phyloP scores from a whole-genome alignment of 2,888 invertebrate species.

The Sylvicola cinctus region DNA sequence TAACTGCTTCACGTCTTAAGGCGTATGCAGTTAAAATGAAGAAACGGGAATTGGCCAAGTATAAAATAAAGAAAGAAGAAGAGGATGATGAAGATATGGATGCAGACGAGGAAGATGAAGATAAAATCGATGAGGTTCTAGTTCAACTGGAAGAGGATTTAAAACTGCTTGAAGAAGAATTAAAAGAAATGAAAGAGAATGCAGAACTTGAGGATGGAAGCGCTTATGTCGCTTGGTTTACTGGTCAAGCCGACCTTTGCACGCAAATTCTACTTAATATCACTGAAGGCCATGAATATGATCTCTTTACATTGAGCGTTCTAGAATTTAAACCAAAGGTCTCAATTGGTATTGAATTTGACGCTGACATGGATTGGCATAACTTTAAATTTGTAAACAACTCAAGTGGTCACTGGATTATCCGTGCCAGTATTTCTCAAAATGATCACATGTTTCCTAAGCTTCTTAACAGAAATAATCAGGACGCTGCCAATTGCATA shows the following conservation, averaged over 20 bases:
- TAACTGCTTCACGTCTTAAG: conserved; percentile 11
- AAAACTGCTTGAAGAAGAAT: conserved; percentile 7
- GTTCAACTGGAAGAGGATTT: conserved; percentile 6
- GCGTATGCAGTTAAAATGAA: not conserved
- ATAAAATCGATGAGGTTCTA: not conserved
- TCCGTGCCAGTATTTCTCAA: conserved; percentile 11
- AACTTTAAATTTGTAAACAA: conserved; percentile 4
- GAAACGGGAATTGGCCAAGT: not conserved
- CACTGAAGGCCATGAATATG: conserved; percentile 7
- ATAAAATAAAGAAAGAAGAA: conserved; percentile 6
- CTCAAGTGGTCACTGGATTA: conserved; percentile 6
- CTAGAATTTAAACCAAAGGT: conserved; percentile 2
- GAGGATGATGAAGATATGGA: conserved; percentile 12
- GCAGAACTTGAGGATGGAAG: conserved; percentile 15
- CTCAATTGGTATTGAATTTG: not conserved
- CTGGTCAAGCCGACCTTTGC: conserved; percentile 7
- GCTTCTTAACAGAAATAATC: conserved; percentile 22
- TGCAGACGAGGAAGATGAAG: not conserved
- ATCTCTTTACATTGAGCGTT: conserved; percentile 7
- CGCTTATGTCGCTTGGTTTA: conserved; percentile 11
- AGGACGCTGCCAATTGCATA: conserved; percentile 32
- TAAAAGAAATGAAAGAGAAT: conserved; percentile 18
- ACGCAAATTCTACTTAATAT: conserved; percentile 9
- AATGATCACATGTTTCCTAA: conserved; percentile 8
- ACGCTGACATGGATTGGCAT: conserved; percentile 2